A percentile compares a stretch with the other conserved stretches of the same genome.
These are phyloP conservation scores for Gryllus longicercus DNA, from an alignment of 2,888 invertebrate genomes.

Conservation along the genomic window DNA sequence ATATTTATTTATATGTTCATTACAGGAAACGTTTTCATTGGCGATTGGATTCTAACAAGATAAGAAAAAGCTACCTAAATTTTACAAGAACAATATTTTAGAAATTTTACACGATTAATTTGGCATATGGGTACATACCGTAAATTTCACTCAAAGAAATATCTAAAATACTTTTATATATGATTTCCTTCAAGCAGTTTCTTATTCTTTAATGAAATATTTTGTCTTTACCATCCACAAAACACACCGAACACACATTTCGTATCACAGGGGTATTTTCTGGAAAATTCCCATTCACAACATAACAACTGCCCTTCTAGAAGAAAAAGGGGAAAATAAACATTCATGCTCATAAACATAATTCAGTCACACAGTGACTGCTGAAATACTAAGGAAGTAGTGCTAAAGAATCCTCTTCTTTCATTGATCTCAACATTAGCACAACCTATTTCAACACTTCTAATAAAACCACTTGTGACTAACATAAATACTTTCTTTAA, in stretches of 20 bases:
- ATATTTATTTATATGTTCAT: not conserved
- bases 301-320: not conserved
- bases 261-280: conserved; percentile 17
- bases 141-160: not conserved
- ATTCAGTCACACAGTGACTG: not conserved
- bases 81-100: conserved; percentile 4
- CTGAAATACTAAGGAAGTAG: not conserved
- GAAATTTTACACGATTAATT: conserved; percentile 1
- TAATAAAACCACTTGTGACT: not conserved
- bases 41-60: conserved; percentile 11
- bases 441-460: not conserved
- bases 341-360: not conserved
- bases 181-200: conserved; percentile 7
- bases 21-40: not conserved
- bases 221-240: not conserved
- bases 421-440: not conserved
- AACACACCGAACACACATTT: conserved; percentile 17
- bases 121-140: not conserved
- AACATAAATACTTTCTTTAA: not conserved
- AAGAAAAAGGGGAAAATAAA: not conserved
- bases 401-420: not conserved
- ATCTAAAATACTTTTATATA: conserved; percentile 17
- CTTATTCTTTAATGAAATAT: not conserved
- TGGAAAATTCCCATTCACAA: not conserved
- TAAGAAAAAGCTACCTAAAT: conserved; percentile 17